Base-by-base conservation (phyloP, 2,797 vertebrate species). In the Champsocephalus gunnari region DNA sequence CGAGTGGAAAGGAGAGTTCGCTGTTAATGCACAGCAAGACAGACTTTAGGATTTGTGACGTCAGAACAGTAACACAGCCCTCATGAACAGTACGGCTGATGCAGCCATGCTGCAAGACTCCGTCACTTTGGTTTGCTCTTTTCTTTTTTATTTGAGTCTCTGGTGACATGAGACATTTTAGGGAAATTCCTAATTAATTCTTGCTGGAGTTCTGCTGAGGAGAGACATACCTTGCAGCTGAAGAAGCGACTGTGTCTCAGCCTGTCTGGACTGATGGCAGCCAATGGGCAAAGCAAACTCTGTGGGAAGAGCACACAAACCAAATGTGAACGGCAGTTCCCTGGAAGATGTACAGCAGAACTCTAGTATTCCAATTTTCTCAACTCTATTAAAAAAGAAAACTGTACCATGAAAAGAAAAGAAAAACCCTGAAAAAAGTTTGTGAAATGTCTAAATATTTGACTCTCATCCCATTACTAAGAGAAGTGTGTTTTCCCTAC, bases 391-490 rank as follows among this genome's bases (percentile, higher is more conserved):
- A 93, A 93, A 92, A 89, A 93, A 92, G 81, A 89, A 90, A 94
- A 92, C 89, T 93, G 92, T 94, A 93, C 86, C 90, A 93, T 90
- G 88, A 94, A 92, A 93, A 94, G 91, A 92, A 87, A 92, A 93
- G 88, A 92, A 94, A 93, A 93, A 93, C 83, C 85, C 86, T 81
- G 74, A 93, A 94, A 94, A 92, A 94, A 93, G 91, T 95, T 94
- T 94, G 95, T 96, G 95, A 95, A 95, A 96, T 95, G 95, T 96
- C 95, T 96, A 93, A 95, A 96, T 96, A 95, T 95, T 95, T 95
- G 93, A 95, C 90, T 92, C 87, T 93, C 94, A 94, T 95, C 85
- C 94, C 94, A 95, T 94, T 92, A 92, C 89, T 92, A 92, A 89
- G 90, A 92, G 87, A 92, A 90, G 91, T 87, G 92, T 95, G 92